phyloP scores from a whole-genome alignment of 2,797 vertebrate genomes.

The Nyctalus aviator region DNA sequence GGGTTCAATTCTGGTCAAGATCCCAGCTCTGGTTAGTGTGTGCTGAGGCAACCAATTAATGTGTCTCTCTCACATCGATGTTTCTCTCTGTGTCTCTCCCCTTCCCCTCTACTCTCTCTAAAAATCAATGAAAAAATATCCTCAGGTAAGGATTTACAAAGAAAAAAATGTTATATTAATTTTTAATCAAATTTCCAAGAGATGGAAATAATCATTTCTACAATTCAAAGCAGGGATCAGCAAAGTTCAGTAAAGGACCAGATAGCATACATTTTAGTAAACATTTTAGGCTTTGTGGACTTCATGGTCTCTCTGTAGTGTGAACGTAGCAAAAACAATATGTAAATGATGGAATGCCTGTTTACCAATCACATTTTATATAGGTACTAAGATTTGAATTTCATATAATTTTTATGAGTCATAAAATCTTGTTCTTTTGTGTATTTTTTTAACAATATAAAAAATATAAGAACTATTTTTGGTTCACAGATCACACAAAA shows the following conservation, averaged over 20 bases:
- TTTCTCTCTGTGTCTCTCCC: no score
- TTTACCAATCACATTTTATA: neutral
- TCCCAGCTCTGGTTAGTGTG: no score
- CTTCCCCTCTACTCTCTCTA: no score
- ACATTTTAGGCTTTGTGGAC: neutral
- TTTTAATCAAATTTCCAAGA: constrained; percentile 17
- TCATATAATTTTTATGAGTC: neutral
- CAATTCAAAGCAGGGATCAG: neutral
- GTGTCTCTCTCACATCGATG: no score
- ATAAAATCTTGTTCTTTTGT: neutral
- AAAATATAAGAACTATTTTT: neutral
- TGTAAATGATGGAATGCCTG: neutral
- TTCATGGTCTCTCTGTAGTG: neutral
- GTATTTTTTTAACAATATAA: constrained; percentile 5
- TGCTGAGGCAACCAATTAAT: no score
- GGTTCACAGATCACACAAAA: neutral
- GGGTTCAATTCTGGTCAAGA: no score
- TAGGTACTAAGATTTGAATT: constrained; percentile 30
- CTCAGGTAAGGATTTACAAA: no score
- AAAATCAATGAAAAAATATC: no score
- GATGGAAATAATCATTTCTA: neutral
- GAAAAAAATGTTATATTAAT: neutral
- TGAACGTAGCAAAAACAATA: neutral
- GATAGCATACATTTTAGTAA: neutral
- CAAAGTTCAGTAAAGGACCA: neutral